These are phyloP conservation scores for Hydrozoanthus gracilis DNA, from an alignment of 92 coral and sea anemone genomes.

Conservation along the genomic window DNA sequence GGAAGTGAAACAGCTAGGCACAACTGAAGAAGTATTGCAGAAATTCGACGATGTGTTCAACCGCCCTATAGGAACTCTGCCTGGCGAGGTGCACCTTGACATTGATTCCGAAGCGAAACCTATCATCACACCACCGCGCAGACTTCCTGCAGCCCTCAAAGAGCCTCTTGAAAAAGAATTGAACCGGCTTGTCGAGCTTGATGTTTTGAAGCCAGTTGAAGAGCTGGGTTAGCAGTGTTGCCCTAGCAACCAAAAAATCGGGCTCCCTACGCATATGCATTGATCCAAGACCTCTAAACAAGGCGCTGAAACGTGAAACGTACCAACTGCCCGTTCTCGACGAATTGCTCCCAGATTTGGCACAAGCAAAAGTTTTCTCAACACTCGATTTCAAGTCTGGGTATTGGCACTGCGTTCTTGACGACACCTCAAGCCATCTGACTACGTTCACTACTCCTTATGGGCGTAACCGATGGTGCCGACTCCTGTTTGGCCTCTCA, in stretches of 20 bases:
- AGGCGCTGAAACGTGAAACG: constrained; percentile 38
- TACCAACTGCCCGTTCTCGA: not conserved
- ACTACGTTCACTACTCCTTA: constrained; percentile 40
- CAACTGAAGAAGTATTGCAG: constrained; percentile 40
- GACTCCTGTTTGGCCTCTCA: too few species aligned
- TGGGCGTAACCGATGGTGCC: constrained; percentile 23
- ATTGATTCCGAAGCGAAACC: constrained; percentile 50
- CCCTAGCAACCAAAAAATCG: constrained; percentile 57
- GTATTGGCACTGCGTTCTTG: too few species aligned
- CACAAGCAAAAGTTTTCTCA: not conserved
- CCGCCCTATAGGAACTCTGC: constrained; percentile 53
- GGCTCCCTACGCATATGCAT: constrained; percentile 65
- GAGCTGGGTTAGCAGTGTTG: constrained; percentile 67
- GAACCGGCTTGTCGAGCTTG: constrained; percentile 20
- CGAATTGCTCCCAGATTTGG: too few species aligned
- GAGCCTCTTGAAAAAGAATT: constrained; percentile 51
- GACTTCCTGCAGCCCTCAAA: constrained; percentile 63
- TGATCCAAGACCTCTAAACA: constrained; percentile 58
- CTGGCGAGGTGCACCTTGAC: too few species aligned
- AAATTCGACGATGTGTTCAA: constrained; percentile 50
- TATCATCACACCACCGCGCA: constrained; percentile 52
- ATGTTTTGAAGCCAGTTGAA: constrained; percentile 48
- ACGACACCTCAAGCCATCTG: too few species aligned
- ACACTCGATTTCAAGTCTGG: not conserved
- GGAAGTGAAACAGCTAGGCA: too few species aligned